Evolutionary conservation across 1,140 invertebrate genomes (phyloP).

Genomic region (Spodoptera frugiperda): DNA sequence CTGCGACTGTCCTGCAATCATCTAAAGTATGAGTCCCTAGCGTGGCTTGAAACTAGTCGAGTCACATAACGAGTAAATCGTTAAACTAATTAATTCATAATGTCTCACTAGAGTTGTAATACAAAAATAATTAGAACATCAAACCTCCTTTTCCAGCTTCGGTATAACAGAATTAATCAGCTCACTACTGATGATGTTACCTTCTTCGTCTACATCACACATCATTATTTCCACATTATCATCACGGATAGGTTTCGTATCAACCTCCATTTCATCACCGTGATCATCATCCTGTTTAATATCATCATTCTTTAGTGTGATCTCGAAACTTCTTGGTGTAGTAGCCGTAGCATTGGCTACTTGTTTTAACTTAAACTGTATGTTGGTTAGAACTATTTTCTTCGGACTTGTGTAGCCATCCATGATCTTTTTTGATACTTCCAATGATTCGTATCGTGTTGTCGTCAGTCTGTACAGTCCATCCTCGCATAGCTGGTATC

Average conservation of each 20-base stretch:
- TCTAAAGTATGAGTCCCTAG: too few relatives aligned
- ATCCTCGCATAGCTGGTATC: conserved; percentile 91
- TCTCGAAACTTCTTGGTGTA: conserved; percentile 67
- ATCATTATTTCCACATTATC: conserved; percentile 72
- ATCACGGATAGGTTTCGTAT: background rate
- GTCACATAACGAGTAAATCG: too few relatives aligned
- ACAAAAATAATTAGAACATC: background rate
- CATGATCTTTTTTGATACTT: conserved; percentile 89
- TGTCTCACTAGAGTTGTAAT: background rate
- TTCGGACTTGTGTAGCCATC: conserved; percentile 75
- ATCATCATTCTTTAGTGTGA: conserved; percentile 61
- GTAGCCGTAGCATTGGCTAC: conserved; percentile 63
- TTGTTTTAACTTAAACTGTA: conserved; percentile 72
- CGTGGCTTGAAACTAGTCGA: too few relatives aligned
- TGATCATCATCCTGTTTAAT: conserved; percentile 47
- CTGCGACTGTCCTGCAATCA: too few relatives aligned
- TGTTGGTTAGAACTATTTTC: conserved; percentile 71
- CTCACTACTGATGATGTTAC: conserved; percentile 74
- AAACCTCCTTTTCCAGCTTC: conserved; percentile 21
- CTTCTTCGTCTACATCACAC: conserved; percentile 77
- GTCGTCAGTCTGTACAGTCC: conserved; percentile 92
- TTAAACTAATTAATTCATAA: too few relatives aligned
- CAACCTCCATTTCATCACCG: conserved; percentile 42
- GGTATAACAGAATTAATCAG: conserved; percentile 64
- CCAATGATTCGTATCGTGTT: conserved; percentile 92